These are phyloP conservation scores for Pseudorasbora parva DNA, from an alignment of 2,113 vertebrate genomes.

Conservation along the genomic window DNA sequence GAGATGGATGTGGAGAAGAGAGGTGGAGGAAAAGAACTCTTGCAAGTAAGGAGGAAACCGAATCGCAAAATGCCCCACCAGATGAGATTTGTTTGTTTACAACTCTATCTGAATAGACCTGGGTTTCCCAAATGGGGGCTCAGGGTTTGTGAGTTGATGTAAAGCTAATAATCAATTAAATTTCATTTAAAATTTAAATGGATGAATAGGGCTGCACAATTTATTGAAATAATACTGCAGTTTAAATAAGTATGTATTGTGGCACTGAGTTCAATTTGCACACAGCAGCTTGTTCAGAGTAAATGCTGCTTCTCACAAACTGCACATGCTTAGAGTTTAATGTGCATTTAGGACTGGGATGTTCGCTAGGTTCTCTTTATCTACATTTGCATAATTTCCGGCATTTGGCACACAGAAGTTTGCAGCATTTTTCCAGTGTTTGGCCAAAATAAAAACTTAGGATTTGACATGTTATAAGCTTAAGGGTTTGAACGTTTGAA, in stretches of 20 bases:
- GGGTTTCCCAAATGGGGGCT: not conserved
- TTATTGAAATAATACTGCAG: not conserved
- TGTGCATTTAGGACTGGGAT: not conserved
- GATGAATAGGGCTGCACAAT: not conserved
- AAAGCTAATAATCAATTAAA: not conserved
- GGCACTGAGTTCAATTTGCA: no score
- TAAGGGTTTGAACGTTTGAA: not conserved
- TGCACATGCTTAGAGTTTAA: no score
- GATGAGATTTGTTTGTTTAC: not conserved
- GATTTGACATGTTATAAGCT: not conserved
- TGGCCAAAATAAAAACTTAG: not conserved
- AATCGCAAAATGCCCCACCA: not conserved
- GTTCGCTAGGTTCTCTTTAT: not conserved
- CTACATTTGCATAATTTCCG: not conserved
- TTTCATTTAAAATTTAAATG: not conserved
- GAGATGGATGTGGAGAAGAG: slow-evolving; percentile 82
- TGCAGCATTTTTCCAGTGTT: not conserved
- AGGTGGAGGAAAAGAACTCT: slow-evolving; percentile 74
- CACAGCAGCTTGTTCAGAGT: no score
- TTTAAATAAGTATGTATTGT: not conserved
- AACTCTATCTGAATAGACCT: not conserved
- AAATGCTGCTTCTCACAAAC: no score
- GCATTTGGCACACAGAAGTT: not conserved
- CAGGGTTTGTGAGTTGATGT: not conserved
- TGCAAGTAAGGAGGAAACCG: slow-evolving; percentile 68